Base-by-base conservation (phyloP, 2,797 vertebrate genomes). In the Pagetopsis macropterus region DNA sequence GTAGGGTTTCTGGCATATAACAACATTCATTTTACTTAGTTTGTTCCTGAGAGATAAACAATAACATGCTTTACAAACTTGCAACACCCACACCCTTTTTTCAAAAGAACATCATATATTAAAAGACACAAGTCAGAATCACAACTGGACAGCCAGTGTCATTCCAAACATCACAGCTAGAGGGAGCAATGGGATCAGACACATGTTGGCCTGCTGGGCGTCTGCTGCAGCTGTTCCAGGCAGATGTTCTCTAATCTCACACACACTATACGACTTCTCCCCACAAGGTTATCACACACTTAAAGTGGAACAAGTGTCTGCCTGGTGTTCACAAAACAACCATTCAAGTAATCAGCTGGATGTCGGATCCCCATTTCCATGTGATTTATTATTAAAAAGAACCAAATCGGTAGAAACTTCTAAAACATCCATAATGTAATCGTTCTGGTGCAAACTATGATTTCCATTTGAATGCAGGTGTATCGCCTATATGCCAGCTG, bases 181-280 rank as follows among this genome's bases (percentile, higher is more conserved):
- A 60, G 89, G 89, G 87, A 4, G 84, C 75, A 71, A 21, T 65
- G n/a, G 9, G 33, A 75, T 68, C 83, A 90, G 58, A 57, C 75
- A 66, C 41, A 5, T 9, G 4, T 40, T 27, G 14, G 33, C 14
- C 23, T 41, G 1, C 45, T 52, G n/a, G n/a, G 52, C 40, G 49
- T 50, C 9, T 62, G 60, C 11, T 57, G 56, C 65, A 55, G 48
- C 70, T 84, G 87, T 92, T 87, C 75, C 69, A 73, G 85, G 87
- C 81, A 89, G 84, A 88, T 19, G 75, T 52, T 27, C 43, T 72
- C 17, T 46, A 71, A 48, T 70, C 65, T 74, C 64, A 66, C 17
- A 13, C n/a, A 23, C 3, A 5, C 50, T 44, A 0, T 63, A 19
- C 9, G 16, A 72, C 4, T 52, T 51, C 60, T 52, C 23, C 7